Base-by-base conservation (phyloP, 2,113 vertebrate genomes). In the Sclerurus mexicanus region DNA sequence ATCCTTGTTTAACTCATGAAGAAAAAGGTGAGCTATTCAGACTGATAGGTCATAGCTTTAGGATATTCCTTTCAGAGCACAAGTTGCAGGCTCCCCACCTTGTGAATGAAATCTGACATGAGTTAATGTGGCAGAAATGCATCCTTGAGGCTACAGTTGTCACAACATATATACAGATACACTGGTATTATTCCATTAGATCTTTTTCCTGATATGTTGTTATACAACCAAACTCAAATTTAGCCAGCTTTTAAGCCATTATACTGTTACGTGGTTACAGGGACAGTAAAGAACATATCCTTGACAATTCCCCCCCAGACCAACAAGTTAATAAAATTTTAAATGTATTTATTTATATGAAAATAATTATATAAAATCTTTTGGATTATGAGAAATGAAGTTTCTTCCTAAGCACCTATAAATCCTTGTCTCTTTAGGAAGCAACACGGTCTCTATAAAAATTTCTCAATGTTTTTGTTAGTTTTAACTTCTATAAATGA, bases 71-170 rank as follows among this genome's bases (percentile, higher is more conserved):
- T 87, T 73, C 63, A 86, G 46, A 93, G 69, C 86, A 85, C 35
- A 81, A 67, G 46, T 87, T 56, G 62, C 69, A 94, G 66, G 37
- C 46, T 89, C 18, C 55, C 49, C 74, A 76, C 44, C 14, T 14
- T 74, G 25, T 79, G 74, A 95, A 90, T 76, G 89, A 96, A 94
- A 93, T 63, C 50, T 67, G 58, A 88, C 94, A 82, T 81, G 47
- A 96, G 64, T 49, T 86, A 75, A 72, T 0, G 1, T 87, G 85
- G 79, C 95, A 97, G 87, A 92, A 89, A 64, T 23, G 53, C 59
- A 74, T 50, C 73, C 89, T 92, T 53, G 59, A 89, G 93, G 92
- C 87, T 90, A 71, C 5, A 80, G 59, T 47, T 95, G 91, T 93
- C 95, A 94, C 76, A 95, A 73, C 76, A 69, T 25, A 93, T 89